Evolutionary conservation across 1,140 invertebrate species (phyloP).

Genomic region (Magallana gigas): DNA sequence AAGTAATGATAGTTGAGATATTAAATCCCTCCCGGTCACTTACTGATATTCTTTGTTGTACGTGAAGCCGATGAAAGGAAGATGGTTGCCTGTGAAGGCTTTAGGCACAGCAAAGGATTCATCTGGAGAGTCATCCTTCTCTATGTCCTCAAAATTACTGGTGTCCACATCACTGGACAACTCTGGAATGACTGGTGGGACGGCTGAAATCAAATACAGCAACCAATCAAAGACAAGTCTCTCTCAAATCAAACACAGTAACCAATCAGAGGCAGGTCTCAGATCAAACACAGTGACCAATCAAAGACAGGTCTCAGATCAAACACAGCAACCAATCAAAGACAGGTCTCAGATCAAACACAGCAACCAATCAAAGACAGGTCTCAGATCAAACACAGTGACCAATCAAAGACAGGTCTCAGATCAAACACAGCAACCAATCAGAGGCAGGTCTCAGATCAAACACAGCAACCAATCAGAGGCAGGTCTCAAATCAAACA

Average conservation of each 20-base stretch:
- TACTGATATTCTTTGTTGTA: slow-evolving; percentile 83
- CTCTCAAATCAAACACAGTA: too few relatives aligned
- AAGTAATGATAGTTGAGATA: too few relatives aligned
- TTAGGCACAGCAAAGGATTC: slow-evolving; percentile 94
- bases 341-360: too few relatives aligned
- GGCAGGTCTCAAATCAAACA: slow-evolving; percentile 75
- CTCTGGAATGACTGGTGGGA: slow-evolving; percentile 97
- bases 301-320: too few relatives aligned
- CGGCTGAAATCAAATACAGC: slow-evolving; percentile 80
- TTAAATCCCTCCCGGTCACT: slow-evolving; percentile 50
- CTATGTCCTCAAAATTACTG: slow-evolving; percentile 98
- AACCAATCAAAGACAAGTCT: too few relatives aligned
- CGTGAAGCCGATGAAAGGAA: slow-evolving; percentile 99
- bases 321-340: too few relatives aligned
- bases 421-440: neutral
- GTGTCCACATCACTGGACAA: slow-evolving; percentile 97
- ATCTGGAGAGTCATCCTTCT: slow-evolving; percentile 82
- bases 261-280: too few relatives aligned
- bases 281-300: too few relatives aligned
- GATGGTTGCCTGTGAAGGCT: slow-evolving; percentile 98
- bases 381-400: too few relatives aligned
- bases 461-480: neutral
- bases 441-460: neutral
- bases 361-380: too few relatives aligned
- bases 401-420: too few relatives aligned